Evolutionary conservation across 2,113 vertebrate species (phyloP), one percentile per base, ranked within the genome.

Genomic region (Prietella phreatophila): DNA sequence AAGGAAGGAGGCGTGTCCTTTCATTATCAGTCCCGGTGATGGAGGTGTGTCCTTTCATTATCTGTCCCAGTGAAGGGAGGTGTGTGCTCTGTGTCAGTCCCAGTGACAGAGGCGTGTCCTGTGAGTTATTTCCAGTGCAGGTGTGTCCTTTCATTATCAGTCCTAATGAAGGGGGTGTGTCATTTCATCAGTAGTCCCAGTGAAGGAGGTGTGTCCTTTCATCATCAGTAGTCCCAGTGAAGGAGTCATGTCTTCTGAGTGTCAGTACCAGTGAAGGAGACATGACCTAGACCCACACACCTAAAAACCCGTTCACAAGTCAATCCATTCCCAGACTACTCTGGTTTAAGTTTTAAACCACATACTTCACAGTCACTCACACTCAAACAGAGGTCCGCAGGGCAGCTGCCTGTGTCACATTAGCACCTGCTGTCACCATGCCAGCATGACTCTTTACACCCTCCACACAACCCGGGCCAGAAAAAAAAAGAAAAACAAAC

Each of bases 361-460:
- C 80, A 87, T 83, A 58, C 56, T 73, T 71, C 69, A 75, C 79
- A 87, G 75, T 83, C 86, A 87, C 33, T 83, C 81, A 42, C 36
- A 53, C 86, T 76, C 56, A 65, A 25, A 27, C 73, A 53, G 33
- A 80, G 39, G 76, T 86, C 47, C 15, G 27, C 42, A 63, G 42
- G 47, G 78, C 85, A 67, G 78, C 85, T 56, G 85, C 30, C 27
- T 79, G 76, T 86, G 85, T 86, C 85, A 81, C 85, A 67, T 86
- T 69, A 86, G 76, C 85, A 69, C 61, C 85, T 86, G 85, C 85
- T 86, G 85, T 67, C 73, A 81, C 85, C 71, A 79, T 63, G 85
- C 84, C 84, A 78, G 55, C 56, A 63, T 63, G 36, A 76, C 42
- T 79, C 78, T 79, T 65, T 53, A 81, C 60, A 81, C 85, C 30